A percentile compares a stretch with the other conserved stretches of the same genome.
Evolutionary conservation across 2,797 vertebrate genomes (phyloP).

Genomic region (Gallinago solitaria): DNA sequence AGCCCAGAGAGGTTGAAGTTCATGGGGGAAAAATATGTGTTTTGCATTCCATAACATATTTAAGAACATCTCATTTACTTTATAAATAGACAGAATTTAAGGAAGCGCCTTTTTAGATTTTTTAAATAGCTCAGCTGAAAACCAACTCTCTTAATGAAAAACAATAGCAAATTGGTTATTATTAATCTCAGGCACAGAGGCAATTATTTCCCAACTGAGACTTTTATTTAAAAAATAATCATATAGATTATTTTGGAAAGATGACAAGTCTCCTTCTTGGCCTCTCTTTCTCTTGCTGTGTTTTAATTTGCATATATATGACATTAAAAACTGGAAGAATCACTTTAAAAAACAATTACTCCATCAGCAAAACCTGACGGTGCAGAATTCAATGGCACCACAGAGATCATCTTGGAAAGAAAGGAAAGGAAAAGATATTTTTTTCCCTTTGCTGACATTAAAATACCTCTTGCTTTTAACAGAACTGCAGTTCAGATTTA

Average conservation of each 20-base stretch:
- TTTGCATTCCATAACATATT: neutral
- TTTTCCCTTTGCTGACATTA: neutral
- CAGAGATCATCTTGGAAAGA: neutral
- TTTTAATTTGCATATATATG: conserved; percentile 45
- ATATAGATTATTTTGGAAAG: conserved; percentile 41
- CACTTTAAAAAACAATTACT: neutral
- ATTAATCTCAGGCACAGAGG: conserved; percentile 1
- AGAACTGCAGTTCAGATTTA: neutral
- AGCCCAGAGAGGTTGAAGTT: neutral
- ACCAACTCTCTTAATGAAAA: neutral
- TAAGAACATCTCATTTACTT: neutral
- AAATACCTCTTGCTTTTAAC: neutral
- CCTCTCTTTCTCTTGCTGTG: neutral
- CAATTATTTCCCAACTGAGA: conserved; percentile 38
- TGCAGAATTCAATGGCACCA: conserved; percentile 26
- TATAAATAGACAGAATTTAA: neutral
- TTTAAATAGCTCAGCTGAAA: conserved; percentile 5
- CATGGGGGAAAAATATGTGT: neutral
- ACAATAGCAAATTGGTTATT: conserved; percentile 9
- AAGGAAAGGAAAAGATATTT: neutral
- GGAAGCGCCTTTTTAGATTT: neutral
- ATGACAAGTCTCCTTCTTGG: neutral
- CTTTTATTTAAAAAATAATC: neutral
- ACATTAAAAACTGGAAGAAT: conserved; percentile 30
- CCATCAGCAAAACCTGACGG: conserved; percentile 20